Conservation (phyloP, 1,140 invertebrate species). For the Elymnias hypermnestra region DNA sequence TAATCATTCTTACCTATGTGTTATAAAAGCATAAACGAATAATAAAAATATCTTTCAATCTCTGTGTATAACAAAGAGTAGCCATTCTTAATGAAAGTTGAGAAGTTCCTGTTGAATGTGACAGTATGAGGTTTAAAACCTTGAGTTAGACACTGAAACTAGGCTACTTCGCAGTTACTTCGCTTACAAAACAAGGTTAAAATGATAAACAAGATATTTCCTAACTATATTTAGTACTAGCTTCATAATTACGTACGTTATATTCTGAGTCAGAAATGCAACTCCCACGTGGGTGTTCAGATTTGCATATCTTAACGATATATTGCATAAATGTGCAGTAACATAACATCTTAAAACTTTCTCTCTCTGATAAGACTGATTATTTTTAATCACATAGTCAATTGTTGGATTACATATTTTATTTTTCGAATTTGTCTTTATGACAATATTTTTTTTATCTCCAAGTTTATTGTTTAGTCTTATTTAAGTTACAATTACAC, state of each 20-base stretch:
- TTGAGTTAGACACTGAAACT: constrained; percentile 7
- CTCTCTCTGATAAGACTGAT: too few species aligned
- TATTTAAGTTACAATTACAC: too few species aligned
- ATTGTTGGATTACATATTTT: too few species aligned
- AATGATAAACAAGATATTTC: constrained; percentile 12
- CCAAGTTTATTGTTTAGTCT: too few species aligned
- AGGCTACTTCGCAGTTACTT: constrained; percentile 12
- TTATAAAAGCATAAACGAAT: too few species aligned
- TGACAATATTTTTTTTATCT: too few species aligned
- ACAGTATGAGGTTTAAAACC: background rate
- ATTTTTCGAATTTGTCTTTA: too few species aligned
- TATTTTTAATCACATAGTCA: too few species aligned
- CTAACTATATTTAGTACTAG: constrained; percentile 11
- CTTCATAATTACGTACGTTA: background rate
- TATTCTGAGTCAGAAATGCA: constrained; percentile 1
- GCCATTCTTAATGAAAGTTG: background rate
- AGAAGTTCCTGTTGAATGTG: background rate
- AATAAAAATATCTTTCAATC: too few species aligned
- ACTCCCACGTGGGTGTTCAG: constrained; percentile 1
- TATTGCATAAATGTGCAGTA: background rate
- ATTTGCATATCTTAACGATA: constrained; percentile 1
- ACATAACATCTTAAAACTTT: too few species aligned
- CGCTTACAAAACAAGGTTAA: constrained; percentile 13
- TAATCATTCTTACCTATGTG: too few species aligned
- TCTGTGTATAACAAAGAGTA: background rate